Conservation (phyloP, 2,888 invertebrate genomes). For the Caenorhabditis parvicauda region DNA sequence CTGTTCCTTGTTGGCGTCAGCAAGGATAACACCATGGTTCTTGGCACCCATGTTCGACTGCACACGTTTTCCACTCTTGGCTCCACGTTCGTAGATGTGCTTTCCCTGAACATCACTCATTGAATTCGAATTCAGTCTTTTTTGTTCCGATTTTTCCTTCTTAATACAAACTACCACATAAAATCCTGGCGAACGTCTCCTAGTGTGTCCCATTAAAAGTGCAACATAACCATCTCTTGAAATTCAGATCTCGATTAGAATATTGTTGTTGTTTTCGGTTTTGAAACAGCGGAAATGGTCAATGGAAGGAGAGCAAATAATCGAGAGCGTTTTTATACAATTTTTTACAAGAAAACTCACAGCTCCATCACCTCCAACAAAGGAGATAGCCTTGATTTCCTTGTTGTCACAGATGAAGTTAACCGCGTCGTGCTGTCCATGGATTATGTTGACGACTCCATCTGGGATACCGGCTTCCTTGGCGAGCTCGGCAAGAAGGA, state of each 20-base stretch:
- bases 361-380: slow-evolving; percentile 94
- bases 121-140: too few relatives aligned
- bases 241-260: background rate
- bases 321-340: too few relatives aligned
- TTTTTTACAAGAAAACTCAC: slow-evolving; percentile 67
- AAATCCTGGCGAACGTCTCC: too few relatives aligned
- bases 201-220: too few relatives aligned
- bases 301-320: too few relatives aligned
- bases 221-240: background rate
- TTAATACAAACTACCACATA: too few relatives aligned
- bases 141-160: too few relatives aligned
- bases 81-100: slow-evolving; percentile 89
- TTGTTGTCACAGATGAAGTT: slow-evolving; percentile 96
- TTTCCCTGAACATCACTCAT: slow-evolving; percentile 77
- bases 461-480: slow-evolving; percentile 86
- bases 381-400: slow-evolving; percentile 92
- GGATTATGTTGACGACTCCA: slow-evolving; percentile 91
- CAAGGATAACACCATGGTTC: slow-evolving; percentile 94
- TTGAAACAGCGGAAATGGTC: too few relatives aligned
- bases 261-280: too few relatives aligned
- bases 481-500: slow-evolving; percentile 88
- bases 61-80: slow-evolving; percentile 86
- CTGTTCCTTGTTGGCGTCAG: slow-evolving; percentile 95
- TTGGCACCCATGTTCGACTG: slow-evolving; percentile 99
- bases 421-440: slow-evolving; percentile 88